A percentile compares a stretch with the other conserved stretches of the same genome.
phyloP scores from a whole-genome alignment of 2,888 invertebrate genomes.

The Isotomurus palustris region DNA sequence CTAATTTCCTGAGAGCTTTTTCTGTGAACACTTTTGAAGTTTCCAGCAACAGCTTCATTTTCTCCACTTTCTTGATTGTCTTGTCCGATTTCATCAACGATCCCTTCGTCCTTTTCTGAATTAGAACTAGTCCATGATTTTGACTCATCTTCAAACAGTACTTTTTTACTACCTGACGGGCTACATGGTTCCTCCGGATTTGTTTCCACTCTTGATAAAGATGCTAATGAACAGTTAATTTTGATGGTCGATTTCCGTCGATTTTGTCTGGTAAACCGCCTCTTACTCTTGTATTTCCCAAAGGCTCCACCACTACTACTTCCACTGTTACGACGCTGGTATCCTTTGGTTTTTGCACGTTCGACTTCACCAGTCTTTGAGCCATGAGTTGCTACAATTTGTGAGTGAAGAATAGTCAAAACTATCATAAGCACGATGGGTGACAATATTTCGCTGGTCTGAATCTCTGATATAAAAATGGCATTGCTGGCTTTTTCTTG shows the following conservation, averaged over 20 bases:
- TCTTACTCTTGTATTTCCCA: constrained; percentile 21
- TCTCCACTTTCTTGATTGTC: constrained; percentile 36
- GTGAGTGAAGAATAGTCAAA: constrained; percentile 72
- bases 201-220: not conserved
- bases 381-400: constrained; percentile 68
- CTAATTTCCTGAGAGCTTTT: not conserved
- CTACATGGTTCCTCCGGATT: constrained; percentile 12
- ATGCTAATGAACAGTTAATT: not conserved
- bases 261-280: constrained; percentile 24
- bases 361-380: constrained; percentile 35
- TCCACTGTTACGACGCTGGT: constrained; percentile 14
- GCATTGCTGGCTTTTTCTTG: not conserved
- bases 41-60: constrained; percentile 12
- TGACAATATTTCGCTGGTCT: constrained; percentile 60
- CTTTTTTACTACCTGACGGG: constrained; percentile 36
- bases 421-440: constrained; percentile 69
- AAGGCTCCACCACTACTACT: constrained; percentile 4
- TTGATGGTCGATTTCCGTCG: constrained; percentile 18
- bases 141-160: constrained; percentile 45
- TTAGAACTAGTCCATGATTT: constrained; percentile 44
- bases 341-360: constrained; percentile 6
- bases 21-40: no score
- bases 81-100: constrained; percentile 40
- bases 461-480: constrained; percentile 32
- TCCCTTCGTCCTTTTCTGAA: constrained; percentile 46